phyloP scores from a whole-genome alignment of 2,888 invertebrate genomes.

The Therioaphis trifolii region DNA sequence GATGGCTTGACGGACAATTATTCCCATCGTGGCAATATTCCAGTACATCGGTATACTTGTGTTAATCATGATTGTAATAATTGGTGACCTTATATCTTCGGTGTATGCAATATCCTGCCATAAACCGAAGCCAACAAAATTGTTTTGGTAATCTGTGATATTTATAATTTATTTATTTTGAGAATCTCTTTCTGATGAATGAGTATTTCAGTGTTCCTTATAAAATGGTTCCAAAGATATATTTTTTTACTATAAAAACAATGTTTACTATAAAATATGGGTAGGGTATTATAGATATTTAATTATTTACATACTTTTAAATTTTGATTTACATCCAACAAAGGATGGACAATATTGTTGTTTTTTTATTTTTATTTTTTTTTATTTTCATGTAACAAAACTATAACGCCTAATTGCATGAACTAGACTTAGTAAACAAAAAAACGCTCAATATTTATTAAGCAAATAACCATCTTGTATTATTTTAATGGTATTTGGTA shows the following conservation, averaged over 20 bases:
- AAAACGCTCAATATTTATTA: slow-evolving; percentile 48
- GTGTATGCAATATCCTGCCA: slow-evolving; percentile 35
- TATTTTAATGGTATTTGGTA: slow-evolving; percentile 51
- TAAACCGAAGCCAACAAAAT: slow-evolving; percentile 44
- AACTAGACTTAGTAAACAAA: slow-evolving; percentile 27
- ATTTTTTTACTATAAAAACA: neutral
- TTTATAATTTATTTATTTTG: slow-evolving; percentile 40
- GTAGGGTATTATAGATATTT: slow-evolving; percentile 22
- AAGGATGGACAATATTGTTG: neutral
- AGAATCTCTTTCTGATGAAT: slow-evolving; percentile 44
- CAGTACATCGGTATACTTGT: slow-evolving; percentile 51
- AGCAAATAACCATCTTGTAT: slow-evolving; percentile 46
- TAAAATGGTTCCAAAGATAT: slow-evolving; percentile 52
- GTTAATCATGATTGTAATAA: slow-evolving; percentile 42
- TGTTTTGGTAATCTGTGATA: slow-evolving; percentile 51
- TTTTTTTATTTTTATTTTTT: no score
- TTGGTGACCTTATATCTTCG: slow-evolving; percentile 48
- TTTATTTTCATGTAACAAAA: no score
- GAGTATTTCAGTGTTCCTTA: slow-evolving; percentile 54
- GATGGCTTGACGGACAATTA: slow-evolving; percentile 60
- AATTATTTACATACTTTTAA: neutral
- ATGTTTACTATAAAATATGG: slow-evolving; percentile 32
- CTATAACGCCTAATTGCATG: slow-evolving; percentile 37
- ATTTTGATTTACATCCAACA: neutral
- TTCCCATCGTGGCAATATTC: slow-evolving; percentile 31